Evolutionary conservation across 30 jellyfish, hydroid and myxozoan species (phyloP).

Genomic region (Aurelia sp.): DNA sequence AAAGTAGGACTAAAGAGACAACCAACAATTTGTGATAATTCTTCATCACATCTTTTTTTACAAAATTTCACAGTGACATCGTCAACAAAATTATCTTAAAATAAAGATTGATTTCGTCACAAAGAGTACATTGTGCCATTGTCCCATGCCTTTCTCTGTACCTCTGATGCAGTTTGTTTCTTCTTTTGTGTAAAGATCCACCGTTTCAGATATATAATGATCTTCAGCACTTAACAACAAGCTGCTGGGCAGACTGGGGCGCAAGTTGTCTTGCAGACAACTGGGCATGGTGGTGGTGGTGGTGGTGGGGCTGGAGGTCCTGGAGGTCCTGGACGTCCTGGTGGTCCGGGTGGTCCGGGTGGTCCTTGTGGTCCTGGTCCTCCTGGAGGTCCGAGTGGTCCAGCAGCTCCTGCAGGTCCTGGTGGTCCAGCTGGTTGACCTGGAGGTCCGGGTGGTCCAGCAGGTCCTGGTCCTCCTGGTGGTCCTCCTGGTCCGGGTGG

Average conservation of each 20-base stretch:
- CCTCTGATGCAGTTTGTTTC: background rate
- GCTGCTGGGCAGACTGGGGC: constrained; percentile 95
- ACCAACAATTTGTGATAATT: no score
- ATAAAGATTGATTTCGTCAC: no score
- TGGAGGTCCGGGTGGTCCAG: constrained; percentile 99
- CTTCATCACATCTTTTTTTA: no score
- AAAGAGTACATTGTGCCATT: no score
- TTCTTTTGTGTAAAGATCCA: background rate
- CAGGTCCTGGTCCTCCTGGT: constrained; percentile 98
- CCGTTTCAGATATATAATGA: constrained; percentile 6
- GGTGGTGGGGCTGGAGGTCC: constrained; percentile 99
- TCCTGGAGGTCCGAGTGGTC: constrained; percentile 99
- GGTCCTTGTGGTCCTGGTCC: constrained; percentile 99
- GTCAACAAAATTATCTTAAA: no score
- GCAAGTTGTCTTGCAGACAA: constrained; percentile 89
- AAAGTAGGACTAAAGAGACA: no score
- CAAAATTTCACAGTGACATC: no score
- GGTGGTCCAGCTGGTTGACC: constrained; percentile 99
- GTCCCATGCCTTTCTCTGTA: background rate
- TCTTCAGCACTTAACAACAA: constrained; percentile 77
- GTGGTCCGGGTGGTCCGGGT: constrained; percentile 99
- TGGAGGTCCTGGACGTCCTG: constrained; percentile 99
- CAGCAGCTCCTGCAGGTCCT: constrained; percentile 97
- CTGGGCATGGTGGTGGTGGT: constrained; percentile 99
- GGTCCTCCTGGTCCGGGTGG: constrained; percentile 99